Evolutionary conservation across 2,888 invertebrate genomes (phyloP).

Genomic region (Ennomos quercinarius): DNA sequence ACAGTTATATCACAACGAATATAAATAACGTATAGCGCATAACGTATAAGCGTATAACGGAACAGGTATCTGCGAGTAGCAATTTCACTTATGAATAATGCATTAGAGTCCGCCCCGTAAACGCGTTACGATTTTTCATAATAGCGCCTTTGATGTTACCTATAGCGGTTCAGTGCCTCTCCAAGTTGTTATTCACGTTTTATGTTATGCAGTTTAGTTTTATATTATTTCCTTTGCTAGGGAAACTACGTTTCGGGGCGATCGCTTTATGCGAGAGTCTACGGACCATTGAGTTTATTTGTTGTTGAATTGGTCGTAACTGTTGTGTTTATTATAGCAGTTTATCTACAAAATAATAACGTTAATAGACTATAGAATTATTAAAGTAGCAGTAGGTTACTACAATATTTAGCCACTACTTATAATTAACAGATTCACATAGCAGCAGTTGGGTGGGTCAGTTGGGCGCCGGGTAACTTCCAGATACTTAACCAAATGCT

Average conservation of each 20-base stretch:
- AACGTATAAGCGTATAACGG: conserved; percentile 53
- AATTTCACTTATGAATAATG: conserved; percentile 81
- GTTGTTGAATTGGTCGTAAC: neutral
- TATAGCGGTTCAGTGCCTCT: conserved; percentile 40
- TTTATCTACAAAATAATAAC: too few relatives aligned
- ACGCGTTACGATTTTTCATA: conserved; percentile 84
- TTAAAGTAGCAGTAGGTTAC: too few relatives aligned
- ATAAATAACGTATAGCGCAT: conserved; percentile 77
- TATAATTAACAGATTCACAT: too few relatives aligned
- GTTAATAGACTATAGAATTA: too few relatives aligned
- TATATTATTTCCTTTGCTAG: conserved; percentile 49
- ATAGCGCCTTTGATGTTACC: conserved; percentile 76
- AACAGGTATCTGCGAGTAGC: conserved; percentile 68
- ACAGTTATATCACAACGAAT: conserved; percentile 60
- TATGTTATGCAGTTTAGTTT: conserved; percentile 71
- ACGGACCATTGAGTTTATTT: conserved; percentile 17
- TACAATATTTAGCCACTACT: too few relatives aligned
- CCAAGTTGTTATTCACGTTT: conserved; percentile 60
- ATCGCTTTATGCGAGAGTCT: conserved; percentile 10
- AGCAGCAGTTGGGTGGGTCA: too few relatives aligned
- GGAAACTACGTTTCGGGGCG: conserved; percentile 24
- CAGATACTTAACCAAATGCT: too few relatives aligned
- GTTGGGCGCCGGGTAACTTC: too few relatives aligned
- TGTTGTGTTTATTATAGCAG: too few relatives aligned
- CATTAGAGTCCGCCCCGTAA: conserved; percentile 77